Percentiles rank a stretch among this genome's conserved stretches.
Conservation (phyloP, 2,888 invertebrate species). For the Acheta domesticus region DNA sequence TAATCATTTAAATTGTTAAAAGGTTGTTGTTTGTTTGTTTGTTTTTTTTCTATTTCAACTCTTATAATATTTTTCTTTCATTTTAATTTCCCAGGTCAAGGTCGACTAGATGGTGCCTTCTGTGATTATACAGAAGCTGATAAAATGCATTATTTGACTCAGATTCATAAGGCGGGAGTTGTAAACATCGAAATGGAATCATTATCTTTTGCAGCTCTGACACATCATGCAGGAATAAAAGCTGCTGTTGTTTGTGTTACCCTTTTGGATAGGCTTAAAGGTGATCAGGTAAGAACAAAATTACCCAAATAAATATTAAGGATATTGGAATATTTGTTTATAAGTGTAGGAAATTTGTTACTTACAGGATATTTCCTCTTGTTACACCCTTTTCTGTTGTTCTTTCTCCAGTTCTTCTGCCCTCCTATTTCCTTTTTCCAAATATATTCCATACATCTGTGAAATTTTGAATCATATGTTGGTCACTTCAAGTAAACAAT, state of each 20-base stretch:
- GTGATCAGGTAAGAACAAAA: slow-evolving; percentile 73
- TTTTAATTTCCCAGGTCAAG: slow-evolving; percentile 67
- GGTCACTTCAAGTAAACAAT: neutral
- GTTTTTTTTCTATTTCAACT: neutral
- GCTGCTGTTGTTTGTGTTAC: slow-evolving; percentile 94
- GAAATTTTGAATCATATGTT: too few relatives aligned
- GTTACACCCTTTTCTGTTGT: too few relatives aligned
- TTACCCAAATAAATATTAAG: neutral
- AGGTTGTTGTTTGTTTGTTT: neutral
- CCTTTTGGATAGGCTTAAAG: slow-evolving; percentile 84
- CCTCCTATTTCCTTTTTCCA: too few relatives aligned
- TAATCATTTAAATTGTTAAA: neutral
- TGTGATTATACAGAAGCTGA: slow-evolving; percentile 90
- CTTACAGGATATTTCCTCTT: too few relatives aligned
- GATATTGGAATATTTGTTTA: too few relatives aligned
- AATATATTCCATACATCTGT: too few relatives aligned
- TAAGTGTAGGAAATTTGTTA: too few relatives aligned
- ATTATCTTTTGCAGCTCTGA: slow-evolving; percentile 87
- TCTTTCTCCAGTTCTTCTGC: too few relatives aligned
- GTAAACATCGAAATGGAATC: slow-evolving; percentile 98
- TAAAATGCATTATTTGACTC: slow-evolving; percentile 80
- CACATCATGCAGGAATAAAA: slow-evolving; percentile 87
- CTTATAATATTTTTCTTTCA: neutral
- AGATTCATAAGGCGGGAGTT: slow-evolving; percentile 73
- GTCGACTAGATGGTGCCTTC: slow-evolving; percentile 92